Base-by-base conservation (phyloP, 1,140 invertebrate genomes). In the Telenomus remus region DNA sequence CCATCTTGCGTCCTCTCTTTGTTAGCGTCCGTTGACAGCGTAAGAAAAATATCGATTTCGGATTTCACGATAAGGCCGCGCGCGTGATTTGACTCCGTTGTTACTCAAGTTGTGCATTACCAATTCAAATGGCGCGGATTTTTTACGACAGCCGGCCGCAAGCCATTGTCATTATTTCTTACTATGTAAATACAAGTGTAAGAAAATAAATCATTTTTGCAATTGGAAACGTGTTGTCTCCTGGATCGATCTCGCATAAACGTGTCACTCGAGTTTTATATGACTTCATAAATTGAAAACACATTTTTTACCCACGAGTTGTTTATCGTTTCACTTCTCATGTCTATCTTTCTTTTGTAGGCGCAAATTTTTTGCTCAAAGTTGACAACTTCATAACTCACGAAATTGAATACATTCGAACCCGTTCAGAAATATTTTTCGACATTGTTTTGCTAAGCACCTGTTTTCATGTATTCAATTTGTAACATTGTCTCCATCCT, bases 21-120 rank as follows among this genome's bases (percentile, higher is more conserved):
- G n/a, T 11, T 11, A 39, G 9, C 37, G 9, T 39, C 39, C 39
- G 70, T 73, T 73, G 61, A 73, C 61, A 73, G 61, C 34, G 15
- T 37, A 37, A 60, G 47, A 60, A 73, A 39, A 66, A 73, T 73
- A 73, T 73, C 55, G 70, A 66, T 66, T 66, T 39, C 55, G n/a
- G 11, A 35, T 8, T 64, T 33, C 57, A 27, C 19, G 19, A 47
- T 27, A 54, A 56, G 43, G 43, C 14, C 37, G 27, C 16, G 35
- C n/a, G 47, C 51, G 51, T 43, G 44, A 66, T 56, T 66, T 57
- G 53, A 49, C 37, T 55, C 37, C 10, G 5, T 53, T 19, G 48
- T 27, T 49, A 49, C 46, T 37, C 33, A 35, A 51, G 27, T 51
- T 51, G 35, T 51, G n/a, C 33, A 51, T 51, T 51, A 35, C 33